Percentiles rank a stretch among this genome's conserved stretches.
Evolutionary conservation across 2,888 invertebrate species (phyloP).

Genomic region (Argyra leucocephala): DNA sequence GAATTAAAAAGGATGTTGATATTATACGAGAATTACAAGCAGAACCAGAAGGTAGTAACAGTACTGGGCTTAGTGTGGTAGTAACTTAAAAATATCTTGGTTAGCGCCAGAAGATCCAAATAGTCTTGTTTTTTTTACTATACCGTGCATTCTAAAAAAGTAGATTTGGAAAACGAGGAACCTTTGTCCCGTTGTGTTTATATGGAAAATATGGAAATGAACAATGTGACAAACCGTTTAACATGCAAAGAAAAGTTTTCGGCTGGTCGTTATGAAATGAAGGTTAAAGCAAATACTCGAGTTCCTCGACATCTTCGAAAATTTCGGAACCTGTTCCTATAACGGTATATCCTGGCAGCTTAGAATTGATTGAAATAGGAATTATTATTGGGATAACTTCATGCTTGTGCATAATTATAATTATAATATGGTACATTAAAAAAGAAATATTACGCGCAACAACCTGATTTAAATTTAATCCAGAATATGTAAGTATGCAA

Average conservation of each 20-base stretch:
- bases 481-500: slow-evolving; percentile 74
- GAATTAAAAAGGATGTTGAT: not conserved
- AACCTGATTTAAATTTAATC: slow-evolving; percentile 66
- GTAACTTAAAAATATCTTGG: slow-evolving; percentile 73
- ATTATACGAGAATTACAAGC: too few species aligned
- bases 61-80: too few species aligned
- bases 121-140: slow-evolving; percentile 79
- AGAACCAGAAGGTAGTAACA: too few species aligned
- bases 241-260: not conserved
- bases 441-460: slow-evolving; percentile 48
- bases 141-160: slow-evolving; percentile 50
- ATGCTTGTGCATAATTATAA: slow-evolving; percentile 35
- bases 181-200: not conserved
- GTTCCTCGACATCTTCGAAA: slow-evolving; percentile 14
- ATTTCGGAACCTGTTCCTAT: slow-evolving; percentile 47
- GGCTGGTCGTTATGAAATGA: not conserved
- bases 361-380: slow-evolving; percentile 13
- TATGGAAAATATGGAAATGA: not conserved
- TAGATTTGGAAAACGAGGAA: not conserved
- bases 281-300: slow-evolving; percentile 9
- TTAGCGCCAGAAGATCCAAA: slow-evolving; percentile 73
- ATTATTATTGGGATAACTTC: slow-evolving; percentile 20
- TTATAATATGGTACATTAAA: slow-evolving; percentile 41
- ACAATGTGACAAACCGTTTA: not conserved
- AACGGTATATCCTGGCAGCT: not conserved